A percentile compares a stretch with the other conserved stretches of the same genome.
Conservation (phyloP, 2,113 vertebrate genomes). For the Nipponia nippon region DNA sequence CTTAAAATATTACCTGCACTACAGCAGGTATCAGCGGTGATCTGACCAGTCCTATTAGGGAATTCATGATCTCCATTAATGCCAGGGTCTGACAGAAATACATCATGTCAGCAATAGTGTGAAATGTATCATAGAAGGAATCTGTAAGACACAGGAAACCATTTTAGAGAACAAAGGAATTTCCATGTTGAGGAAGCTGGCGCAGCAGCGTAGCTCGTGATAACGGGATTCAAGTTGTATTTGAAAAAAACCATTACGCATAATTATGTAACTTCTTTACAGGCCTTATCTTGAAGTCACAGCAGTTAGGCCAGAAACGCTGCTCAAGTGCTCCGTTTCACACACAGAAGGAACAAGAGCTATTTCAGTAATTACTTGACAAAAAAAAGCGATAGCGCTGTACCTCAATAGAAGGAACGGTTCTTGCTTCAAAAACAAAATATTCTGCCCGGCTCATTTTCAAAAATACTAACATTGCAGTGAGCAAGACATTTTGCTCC, state of each 20-base stretch:
- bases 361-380: neutral
- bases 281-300: neutral
- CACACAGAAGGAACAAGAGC: neutral
- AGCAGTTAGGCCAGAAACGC: neutral
- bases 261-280: neutral
- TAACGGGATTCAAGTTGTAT: neutral
- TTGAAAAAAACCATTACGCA: neutral
- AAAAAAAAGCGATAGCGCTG: neutral
- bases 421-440: neutral
- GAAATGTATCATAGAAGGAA: conserved; percentile 92
- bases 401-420: neutral
- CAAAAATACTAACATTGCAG: neutral
- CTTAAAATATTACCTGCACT: conserved; percentile 77
- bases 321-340: neutral
- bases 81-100: conserved; percentile 94
- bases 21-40: conserved; percentile 82
- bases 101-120: conserved; percentile 88
- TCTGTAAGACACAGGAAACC: conserved; percentile 71
- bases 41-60: conserved; percentile 83
- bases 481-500: neutral
- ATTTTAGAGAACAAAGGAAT: neutral
- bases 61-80: conserved; percentile 86
- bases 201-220: neutral
- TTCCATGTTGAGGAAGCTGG: neutral
- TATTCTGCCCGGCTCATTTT: neutral